phyloP scores from a whole-genome alignment of 2,797 vertebrate genomes.

The Eupleurogrammus muticus region DNA sequence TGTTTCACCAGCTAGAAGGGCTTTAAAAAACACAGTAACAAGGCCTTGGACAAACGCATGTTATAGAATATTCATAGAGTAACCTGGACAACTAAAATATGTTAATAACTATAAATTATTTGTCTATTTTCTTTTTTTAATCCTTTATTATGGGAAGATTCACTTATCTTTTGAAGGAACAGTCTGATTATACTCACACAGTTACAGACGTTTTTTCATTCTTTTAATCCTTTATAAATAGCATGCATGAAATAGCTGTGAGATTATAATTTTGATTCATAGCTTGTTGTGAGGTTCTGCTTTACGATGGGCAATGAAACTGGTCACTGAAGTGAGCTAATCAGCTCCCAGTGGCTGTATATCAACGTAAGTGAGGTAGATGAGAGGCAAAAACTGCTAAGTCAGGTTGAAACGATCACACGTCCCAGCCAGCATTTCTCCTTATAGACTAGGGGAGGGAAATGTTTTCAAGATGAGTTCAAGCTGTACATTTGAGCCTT shows the following conservation, averaged over 20 bases:
- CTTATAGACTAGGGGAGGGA: background rate
- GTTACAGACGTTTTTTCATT: conserved; percentile 16
- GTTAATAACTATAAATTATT: conserved; percentile 32
- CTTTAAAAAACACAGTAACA: conserved; percentile 61
- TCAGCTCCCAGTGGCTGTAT: background rate
- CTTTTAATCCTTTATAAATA: conserved; percentile 27
- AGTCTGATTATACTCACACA: no score
- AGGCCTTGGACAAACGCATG: conserved; percentile 28
- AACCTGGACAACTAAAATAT: background rate
- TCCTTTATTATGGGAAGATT: no score
- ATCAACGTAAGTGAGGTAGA: background rate
- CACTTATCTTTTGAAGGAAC: no score
- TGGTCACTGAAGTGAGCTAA: background rate
- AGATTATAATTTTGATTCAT: conserved; percentile 18
- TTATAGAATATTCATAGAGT: background rate
- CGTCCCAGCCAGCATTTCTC: background rate
- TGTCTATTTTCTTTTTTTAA: conserved; percentile 2
- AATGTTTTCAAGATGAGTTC: background rate
- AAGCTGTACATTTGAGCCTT: background rate
- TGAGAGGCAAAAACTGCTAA: no score
- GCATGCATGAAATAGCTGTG: conserved; percentile 16
- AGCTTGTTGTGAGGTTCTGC: conserved; percentile 24
- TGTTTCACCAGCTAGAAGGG: conserved; percentile 51
- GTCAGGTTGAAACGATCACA: background rate
- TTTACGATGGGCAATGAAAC: background rate